Percentiles rank a stretch among this genome's conserved stretches.
These are phyloP conservation scores for Cephus nigrinus DNA, from an alignment of 2,888 invertebrate species.

Conservation along the genomic window DNA sequence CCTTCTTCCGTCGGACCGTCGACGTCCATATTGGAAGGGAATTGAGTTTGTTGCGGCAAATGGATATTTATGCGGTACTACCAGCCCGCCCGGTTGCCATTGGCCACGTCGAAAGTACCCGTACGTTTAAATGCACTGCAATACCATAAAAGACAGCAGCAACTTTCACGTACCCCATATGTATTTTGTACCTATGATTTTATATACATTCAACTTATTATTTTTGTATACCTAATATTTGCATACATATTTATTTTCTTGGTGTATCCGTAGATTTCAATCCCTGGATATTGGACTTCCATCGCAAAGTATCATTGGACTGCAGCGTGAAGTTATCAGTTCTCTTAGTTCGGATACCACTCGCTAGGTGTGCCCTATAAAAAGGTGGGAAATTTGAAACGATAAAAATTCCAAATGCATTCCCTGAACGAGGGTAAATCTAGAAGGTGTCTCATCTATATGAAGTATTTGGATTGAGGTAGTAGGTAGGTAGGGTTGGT, in stretches of 20 bases:
- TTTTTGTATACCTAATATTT: background rate
- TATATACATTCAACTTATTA: background rate
- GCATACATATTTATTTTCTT: background rate
- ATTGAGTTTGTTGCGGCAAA: slow-evolving; percentile 43
- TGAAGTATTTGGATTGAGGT: background rate
- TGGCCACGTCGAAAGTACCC: background rate
- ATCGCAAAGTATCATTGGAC: background rate
- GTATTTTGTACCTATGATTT: background rate
- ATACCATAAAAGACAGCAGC: background rate
- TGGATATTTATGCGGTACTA: slow-evolving; percentile 38
- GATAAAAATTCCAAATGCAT: background rate
- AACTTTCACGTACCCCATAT: background rate
- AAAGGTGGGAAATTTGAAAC: background rate
- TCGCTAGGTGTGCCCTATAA: background rate
- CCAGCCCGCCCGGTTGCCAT: slow-evolving; percentile 5
- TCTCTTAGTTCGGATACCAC: background rate
- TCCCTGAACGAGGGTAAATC: background rate
- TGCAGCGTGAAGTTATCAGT: background rate
- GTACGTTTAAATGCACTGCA: background rate
- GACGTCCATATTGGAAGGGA: slow-evolving; percentile 26
- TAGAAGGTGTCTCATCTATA: background rate
- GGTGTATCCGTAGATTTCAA: background rate
- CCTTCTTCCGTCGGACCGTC: background rate
- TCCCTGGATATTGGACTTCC: background rate
- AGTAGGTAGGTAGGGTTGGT: background rate